Percentiles rank a stretch among this genome's conserved stretches.
Conservation (phyloP, 35 echinoderm and acorn worm species). For the Patiria miniata region DNA sequence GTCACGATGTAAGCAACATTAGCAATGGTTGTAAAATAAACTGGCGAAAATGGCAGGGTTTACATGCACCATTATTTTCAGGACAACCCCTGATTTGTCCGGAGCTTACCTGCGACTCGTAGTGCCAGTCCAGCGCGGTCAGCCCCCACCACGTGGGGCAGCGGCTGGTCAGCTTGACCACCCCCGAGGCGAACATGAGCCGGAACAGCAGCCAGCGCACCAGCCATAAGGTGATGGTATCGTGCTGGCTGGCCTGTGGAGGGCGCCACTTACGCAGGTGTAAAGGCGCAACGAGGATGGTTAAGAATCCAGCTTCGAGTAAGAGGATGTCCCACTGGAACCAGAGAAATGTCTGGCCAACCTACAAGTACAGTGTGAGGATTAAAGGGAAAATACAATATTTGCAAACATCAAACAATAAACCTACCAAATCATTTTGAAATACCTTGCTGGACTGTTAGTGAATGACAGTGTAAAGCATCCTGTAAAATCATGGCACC, state of each 20-base stretch:
- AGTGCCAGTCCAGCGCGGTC: conserved; percentile 92
- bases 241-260: conserved; percentile 24
- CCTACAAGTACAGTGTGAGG: conserved; percentile 30
- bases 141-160: conserved; percentile 99
- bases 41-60: too few species aligned
- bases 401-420: too few species aligned
- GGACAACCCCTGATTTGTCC: neutral
- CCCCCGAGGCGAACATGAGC: conserved; percentile 94
- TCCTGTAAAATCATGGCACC: too few species aligned
- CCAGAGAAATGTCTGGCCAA: conserved; percentile 97
- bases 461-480: too few species aligned
- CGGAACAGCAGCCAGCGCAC: conserved; percentile 87
- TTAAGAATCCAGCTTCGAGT: conserved; percentile 89
- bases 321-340: conserved; percentile 99
- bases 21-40: too few species aligned
- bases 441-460: too few species aligned
- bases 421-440: too few species aligned
- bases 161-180: conserved; percentile 86
- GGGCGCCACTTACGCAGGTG: conserved; percentile 69
- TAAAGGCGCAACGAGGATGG: conserved; percentile 86
- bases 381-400: neutral
- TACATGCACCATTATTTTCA: neutral
- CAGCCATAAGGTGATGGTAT: conserved; percentile 89
- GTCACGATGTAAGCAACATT: too few species aligned
- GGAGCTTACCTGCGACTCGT: conserved; percentile 82